These are phyloP conservation scores for Apostichopus leukothele DNA, from an alignment of 53 echinoderm and acorn worm species.

Conservation along the genomic window DNA sequence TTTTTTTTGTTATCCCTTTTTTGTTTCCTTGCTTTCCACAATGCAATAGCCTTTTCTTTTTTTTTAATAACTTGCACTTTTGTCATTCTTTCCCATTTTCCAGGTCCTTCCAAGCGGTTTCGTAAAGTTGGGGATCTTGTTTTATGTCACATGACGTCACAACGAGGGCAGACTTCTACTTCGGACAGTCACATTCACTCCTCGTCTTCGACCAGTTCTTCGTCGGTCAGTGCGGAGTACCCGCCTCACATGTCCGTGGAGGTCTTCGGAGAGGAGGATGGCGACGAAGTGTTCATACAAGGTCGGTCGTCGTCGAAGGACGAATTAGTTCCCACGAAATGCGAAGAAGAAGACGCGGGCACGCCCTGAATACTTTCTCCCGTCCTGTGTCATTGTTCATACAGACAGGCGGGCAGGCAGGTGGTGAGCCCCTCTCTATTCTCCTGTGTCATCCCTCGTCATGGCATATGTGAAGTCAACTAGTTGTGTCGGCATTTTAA, in stretches of 20 bases:
- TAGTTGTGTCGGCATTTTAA: too few relatives aligned
- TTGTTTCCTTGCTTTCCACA: too few relatives aligned
- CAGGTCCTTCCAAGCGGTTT: slow-evolving; percentile 89
- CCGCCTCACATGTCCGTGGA: slow-evolving; percentile 60
- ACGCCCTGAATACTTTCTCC: neutral
- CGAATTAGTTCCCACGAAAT: slow-evolving; percentile 40
- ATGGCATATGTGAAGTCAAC: too few relatives aligned
- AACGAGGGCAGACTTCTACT: slow-evolving; percentile 71
- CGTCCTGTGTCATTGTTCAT: too few relatives aligned
- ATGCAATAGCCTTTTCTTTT: neutral
- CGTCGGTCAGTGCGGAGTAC: slow-evolving; percentile 63
- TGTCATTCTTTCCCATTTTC: neutral
- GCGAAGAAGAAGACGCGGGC: neutral
- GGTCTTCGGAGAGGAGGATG: slow-evolving; percentile 84
- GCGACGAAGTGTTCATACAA: slow-evolving; percentile 80
- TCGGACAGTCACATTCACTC: slow-evolving; percentile 70
- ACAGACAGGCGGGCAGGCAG: too few relatives aligned
- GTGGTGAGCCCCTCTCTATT: too few relatives aligned
- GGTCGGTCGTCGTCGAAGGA: slow-evolving; percentile 58
- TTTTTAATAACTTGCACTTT: neutral
- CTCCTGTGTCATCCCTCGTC: too few relatives aligned
- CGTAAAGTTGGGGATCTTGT: slow-evolving; percentile 86
- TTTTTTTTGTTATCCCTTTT: too few relatives aligned
- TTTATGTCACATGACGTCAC: slow-evolving; percentile 85
- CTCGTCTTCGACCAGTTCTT: slow-evolving; percentile 59